Base-by-base conservation (phyloP, 2,113 vertebrate species). In the Malurus alboscapulatus region DNA sequence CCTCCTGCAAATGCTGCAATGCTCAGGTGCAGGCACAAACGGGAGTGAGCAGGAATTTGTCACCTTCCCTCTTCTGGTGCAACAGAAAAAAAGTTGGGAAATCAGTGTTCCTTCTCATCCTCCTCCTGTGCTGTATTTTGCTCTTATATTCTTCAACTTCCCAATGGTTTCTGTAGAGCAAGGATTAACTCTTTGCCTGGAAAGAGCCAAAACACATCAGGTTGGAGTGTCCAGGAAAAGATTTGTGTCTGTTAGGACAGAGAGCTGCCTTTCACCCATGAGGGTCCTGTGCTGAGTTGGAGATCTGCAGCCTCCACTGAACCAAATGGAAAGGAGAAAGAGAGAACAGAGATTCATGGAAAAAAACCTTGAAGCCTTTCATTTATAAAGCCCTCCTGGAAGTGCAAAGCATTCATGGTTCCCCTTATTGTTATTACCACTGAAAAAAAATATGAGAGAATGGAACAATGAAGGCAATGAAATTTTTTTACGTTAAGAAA, bases 331-430 rank as follows among this genome's bases (percentile, higher is more conserved):
- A 68, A 48, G 9, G 58, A 29, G 36, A 61, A 63, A 51, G 38
- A 38, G 13, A 69, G 17, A 72, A 29, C 32, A 53, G 29, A 0
- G 0, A 1, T 15, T 19, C 9, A 32, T 59, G 55, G 58, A 22
- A 34, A 87, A 86, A 27, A 3, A 20, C 48, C 53, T 32, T 18
- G 7, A 67, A 54, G 32, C 24, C 14, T 63, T 24, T 61, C 29
- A 24, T 78, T 87, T 68, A 14, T 30, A 75, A 42, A 73, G 34
- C 50, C 7, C 30, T 85, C 36, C 21, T 53, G 45, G 36, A 72
- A 82, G 11, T 22, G 21, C n/a, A 67, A 88, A 82, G n/a, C 15
- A 15, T 68, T 85, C 3, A 6, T 11, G 12, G 44, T 45, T 78
- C 14, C n/a, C 19, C n/a, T 69, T 69, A 44, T 26, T 71, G 26